A percentile compares a stretch with the other conserved stretches of the same genome.
These are phyloP conservation scores for Anoplius nigerrimus DNA, from an alignment of 2,888 invertebrate genomes.

Conservation along the genomic window DNA sequence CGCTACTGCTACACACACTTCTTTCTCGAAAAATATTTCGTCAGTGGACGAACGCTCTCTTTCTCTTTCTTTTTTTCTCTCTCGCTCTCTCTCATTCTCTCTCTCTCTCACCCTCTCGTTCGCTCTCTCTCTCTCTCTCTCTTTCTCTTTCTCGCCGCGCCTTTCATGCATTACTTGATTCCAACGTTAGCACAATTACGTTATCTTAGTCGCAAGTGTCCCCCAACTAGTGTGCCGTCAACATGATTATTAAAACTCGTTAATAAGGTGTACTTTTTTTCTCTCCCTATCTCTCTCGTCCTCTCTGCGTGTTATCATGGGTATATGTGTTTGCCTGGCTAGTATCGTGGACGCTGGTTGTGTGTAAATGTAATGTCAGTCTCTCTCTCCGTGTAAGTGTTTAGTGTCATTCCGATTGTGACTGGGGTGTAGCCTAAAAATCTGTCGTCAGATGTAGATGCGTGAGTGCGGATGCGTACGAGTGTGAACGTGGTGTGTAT, in stretches of 20 bases:
- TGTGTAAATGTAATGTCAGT: neutral
- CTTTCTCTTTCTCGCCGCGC: conserved; percentile 21
- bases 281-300: conserved; percentile 23
- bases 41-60: conserved; percentile 31
- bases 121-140: conserved; percentile 14
- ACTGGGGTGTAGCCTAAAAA: too few species aligned
- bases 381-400: neutral
- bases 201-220: conserved; percentile 44
- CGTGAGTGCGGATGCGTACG: too few species aligned
- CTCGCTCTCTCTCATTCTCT: conserved; percentile 34
- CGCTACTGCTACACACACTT: conserved; percentile 20
- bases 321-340: conserved; percentile 4
- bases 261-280: conserved; percentile 48
- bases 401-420: too few species aligned
- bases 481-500: conserved; percentile 4
- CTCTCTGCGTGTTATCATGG: conserved; percentile 20
- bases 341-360: neutral
- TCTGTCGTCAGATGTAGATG: too few species aligned
- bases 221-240: conserved; percentile 49
- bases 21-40: conserved; percentile 45
- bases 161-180: conserved; percentile 61
- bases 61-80: conserved; percentile 19
- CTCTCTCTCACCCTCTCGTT: conserved; percentile 23
- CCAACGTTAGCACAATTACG: conserved; percentile 50
- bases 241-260: conserved; percentile 59